Conservation (phyloP, 2,888 invertebrate species). For the Caenorhabditis macrosperma region DNA sequence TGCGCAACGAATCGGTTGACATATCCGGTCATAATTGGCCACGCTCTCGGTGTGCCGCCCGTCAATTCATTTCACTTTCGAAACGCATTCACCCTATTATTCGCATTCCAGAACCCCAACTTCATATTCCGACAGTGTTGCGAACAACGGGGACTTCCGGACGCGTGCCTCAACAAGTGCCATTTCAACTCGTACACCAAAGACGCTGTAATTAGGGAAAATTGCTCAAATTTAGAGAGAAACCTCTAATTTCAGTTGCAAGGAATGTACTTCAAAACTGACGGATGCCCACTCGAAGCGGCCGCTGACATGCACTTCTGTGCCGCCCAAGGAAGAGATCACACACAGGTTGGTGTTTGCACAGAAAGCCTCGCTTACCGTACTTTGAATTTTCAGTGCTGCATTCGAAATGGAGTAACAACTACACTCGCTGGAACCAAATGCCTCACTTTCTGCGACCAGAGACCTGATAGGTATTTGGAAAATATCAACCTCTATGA, state of each 20-base stretch:
- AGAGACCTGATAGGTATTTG: conserved; percentile 71
- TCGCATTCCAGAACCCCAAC: conserved; percentile 75
- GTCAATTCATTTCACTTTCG: conserved; percentile 13
- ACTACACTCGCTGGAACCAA: conserved; percentile 76
- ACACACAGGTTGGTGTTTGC: conserved; percentile 46
- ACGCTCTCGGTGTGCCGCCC: no score
- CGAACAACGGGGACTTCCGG: conserved; percentile 77
- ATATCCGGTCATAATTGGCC: conserved; percentile 46
- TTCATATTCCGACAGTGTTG: conserved; percentile 79
- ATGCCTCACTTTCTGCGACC: conserved; percentile 77
- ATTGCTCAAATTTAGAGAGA: background rate
- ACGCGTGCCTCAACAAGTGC: conserved; percentile 77
- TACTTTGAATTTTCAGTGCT: conserved; percentile 66
- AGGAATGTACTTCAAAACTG: conserved; percentile 79
- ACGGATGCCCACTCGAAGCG: conserved; percentile 77
- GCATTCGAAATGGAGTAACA: conserved; percentile 71
- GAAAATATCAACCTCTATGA: background rate
- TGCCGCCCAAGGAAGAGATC: conserved; percentile 75
- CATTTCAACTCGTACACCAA: conserved; percentile 78
- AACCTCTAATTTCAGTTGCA: conserved; percentile 72
- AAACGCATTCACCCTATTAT: background rate
- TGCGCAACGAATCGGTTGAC: conserved; percentile 22
- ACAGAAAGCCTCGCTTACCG: no score
- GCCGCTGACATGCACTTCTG: conserved; percentile 78
- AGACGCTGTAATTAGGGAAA: conserved; percentile 64